Conservation (phyloP, 2,888 invertebrate species). For the Empis stercorea region DNA sequence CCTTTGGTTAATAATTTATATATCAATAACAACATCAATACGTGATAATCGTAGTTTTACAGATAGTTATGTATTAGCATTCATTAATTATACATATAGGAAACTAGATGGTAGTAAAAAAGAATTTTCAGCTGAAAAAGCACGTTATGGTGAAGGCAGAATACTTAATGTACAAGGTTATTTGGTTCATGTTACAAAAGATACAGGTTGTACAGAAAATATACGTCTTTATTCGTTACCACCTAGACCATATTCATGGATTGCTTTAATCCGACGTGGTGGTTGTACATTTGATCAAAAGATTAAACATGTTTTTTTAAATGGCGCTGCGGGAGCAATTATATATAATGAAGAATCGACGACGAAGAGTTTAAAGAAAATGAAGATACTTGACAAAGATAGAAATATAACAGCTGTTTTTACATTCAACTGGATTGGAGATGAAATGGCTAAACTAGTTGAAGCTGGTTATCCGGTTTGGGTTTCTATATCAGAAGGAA, state of each 20-base stretch:
- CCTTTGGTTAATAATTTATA: background rate
- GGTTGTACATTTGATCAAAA: conserved; percentile 72
- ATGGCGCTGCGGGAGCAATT: conserved; percentile 66
- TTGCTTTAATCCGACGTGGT: conserved; percentile 67
- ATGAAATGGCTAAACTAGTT: conserved; percentile 53
- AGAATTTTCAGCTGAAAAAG: conserved; percentile 37
- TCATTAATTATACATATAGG: conserved; percentile 29
- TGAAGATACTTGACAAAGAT: conserved; percentile 56
- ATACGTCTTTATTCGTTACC: conserved; percentile 40
- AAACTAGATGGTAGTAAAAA: conserved; percentile 17
- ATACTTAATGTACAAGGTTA: conserved; percentile 51
- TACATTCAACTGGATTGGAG: conserved; percentile 66
- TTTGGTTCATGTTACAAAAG: conserved; percentile 56
- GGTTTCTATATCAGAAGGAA: conserved; percentile 56
- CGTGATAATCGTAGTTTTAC: conserved; percentile 25
- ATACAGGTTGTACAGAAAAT: conserved; percentile 50
- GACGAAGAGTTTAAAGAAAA: conserved; percentile 55
- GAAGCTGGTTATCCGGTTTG: conserved; percentile 57
- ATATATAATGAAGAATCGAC: conserved; percentile 71
- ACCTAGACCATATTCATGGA: conserved; percentile 42
- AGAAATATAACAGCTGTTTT: conserved; percentile 70
- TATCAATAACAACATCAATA: background rate
- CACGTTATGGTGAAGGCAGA: conserved; percentile 56
- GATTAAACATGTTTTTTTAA: conserved; percentile 59
- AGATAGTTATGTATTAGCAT: conserved; percentile 30